A percentile compares a stretch with the other conserved stretches of the same genome.
These are phyloP conservation scores for Pogonus chalceus DNA, from an alignment of 1,140 invertebrate genomes.

Conservation along the genomic window DNA sequence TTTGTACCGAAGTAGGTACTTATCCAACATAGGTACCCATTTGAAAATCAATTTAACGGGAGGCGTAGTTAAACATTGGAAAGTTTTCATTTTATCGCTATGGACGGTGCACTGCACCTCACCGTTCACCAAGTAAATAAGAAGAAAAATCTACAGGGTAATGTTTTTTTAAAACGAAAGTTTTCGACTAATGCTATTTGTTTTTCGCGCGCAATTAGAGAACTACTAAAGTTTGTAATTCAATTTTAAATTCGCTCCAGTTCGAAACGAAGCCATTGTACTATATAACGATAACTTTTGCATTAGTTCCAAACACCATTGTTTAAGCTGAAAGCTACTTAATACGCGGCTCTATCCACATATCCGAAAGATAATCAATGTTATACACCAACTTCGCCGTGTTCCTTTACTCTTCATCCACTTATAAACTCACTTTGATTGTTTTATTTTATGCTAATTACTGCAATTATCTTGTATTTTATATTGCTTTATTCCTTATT, in stretches of 20 bases:
- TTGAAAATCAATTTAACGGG: background rate
- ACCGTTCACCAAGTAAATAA: conserved; percentile 1
- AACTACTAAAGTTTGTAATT: background rate
- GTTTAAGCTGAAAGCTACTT: background rate
- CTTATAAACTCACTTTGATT: too few relatives aligned
- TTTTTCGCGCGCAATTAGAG: background rate
- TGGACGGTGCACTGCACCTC: background rate
- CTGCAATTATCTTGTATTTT: too few relatives aligned
- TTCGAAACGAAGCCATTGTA: background rate
- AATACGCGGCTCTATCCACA: background rate
- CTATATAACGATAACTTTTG: background rate
- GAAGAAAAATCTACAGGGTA: background rate
- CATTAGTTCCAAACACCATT: background rate
- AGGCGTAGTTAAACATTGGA: background rate
- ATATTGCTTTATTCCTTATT: too few relatives aligned
- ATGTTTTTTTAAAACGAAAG: conserved; percentile 1
- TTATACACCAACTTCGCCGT: too few relatives aligned
- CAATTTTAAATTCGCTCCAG: background rate
- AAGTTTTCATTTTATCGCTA: background rate
- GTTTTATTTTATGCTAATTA: too few relatives aligned
- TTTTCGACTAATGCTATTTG: conserved; percentile 3
- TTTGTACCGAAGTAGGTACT: too few relatives aligned
- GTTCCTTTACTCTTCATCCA: too few relatives aligned
- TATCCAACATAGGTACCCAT: background rate
- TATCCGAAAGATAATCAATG: background rate